Evolutionary conservation across 1,140 invertebrate species (phyloP), one percentile per base, ranked within the genome.

Genomic region (Drosophila grimshawi): DNA sequence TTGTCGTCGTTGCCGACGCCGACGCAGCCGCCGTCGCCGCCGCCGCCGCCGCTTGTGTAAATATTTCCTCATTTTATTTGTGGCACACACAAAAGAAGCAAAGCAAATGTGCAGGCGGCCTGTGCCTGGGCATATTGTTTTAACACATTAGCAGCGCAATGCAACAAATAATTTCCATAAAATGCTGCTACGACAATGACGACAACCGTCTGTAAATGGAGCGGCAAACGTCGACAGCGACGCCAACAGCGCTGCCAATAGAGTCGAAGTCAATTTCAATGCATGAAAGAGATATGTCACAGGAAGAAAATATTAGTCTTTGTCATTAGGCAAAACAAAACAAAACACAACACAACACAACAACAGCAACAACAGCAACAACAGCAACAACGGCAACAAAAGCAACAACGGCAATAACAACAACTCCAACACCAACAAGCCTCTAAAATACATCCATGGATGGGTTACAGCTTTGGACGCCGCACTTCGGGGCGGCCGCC

Each of bases 251-350:
- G 59, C 57, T 57, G 66, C 45, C 63, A 39, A 43, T 49, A 11
- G 43, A 75, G 67, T 53, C 67, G 74, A 76, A 76, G 76, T 73
- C 83, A 83, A 89, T 89, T 82, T 85, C 66, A 83, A 89, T 89
- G 80, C 73, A 82, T 61, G 72, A 66, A 63, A 68, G 78, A 89
- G 85, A 89, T 89, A 91, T 90, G 90, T 92, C 90, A 92, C 90
- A 92, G 90, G 90, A 92, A 92, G 90, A 92, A 90, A 92, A 92
- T 92, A 92, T 92, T 92, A 83, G 90, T 89, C 78, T 92, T 92
- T 92, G 90, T 92, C 81, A 92, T 92, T 92, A 92, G 85, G 85
- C 77, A 85, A 85, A 86, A 80, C 76, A 90, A 91, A 91, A 82
- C 72, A 72, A 74, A 72, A 75, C 61, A 62, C 67, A 76, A 65